Conservation (phyloP, 2,888 invertebrate species). For the Drosophila parthenogenetica region DNA sequence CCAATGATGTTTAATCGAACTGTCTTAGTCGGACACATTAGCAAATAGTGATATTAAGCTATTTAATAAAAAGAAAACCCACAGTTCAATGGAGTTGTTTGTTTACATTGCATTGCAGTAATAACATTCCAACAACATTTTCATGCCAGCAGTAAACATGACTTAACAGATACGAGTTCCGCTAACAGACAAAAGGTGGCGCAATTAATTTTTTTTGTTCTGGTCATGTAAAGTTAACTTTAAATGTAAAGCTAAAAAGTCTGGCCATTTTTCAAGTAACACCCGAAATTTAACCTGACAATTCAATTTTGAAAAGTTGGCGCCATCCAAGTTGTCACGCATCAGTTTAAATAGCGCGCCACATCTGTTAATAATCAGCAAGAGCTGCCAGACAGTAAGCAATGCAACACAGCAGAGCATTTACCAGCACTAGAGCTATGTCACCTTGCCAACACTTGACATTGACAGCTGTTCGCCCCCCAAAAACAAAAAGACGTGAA, state of each 20-base stretch:
- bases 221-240: too few relatives aligned
- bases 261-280: too few relatives aligned
- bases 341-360: background rate
- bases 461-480: slow-evolving; percentile 42
- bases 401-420: too few relatives aligned
- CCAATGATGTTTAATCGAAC: slow-evolving; percentile 87
- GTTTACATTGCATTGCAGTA: background rate
- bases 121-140: background rate
- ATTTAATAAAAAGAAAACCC: slow-evolving; percentile 71
- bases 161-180: background rate
- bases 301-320: too few relatives aligned
- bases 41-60: slow-evolving; percentile 72
- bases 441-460: slow-evolving; percentile 24
- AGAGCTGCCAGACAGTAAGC: slow-evolving; percentile 3
- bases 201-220: too few relatives aligned
- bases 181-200: background rate
- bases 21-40: slow-evolving; percentile 45
- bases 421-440: slow-evolving; percentile 34
- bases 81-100: slow-evolving; percentile 59
- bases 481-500: slow-evolving; percentile 36
- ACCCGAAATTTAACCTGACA: too few relatives aligned
- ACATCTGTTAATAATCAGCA: background rate
- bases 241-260: too few relatives aligned
- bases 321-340: too few relatives aligned
- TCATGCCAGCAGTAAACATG: background rate